These are phyloP conservation scores for Cylloceria caligata DNA, from an alignment of 2,888 invertebrate genomes.

Conservation along the genomic window DNA sequence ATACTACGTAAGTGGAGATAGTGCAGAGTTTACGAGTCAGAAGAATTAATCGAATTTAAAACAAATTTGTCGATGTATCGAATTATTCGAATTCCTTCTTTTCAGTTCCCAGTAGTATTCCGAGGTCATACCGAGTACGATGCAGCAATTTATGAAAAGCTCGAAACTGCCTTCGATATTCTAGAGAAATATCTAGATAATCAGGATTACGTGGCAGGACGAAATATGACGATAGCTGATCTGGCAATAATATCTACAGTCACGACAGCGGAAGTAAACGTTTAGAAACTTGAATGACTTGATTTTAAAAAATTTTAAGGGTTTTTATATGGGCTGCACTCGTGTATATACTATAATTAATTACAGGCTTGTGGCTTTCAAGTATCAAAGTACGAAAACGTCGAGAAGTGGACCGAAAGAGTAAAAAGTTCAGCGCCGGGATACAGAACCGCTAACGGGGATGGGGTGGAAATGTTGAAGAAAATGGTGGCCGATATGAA, in stretches of 20 bases:
- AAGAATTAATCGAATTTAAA: neutral
- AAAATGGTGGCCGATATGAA: constrained; percentile 63
- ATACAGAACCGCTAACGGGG: constrained; percentile 85
- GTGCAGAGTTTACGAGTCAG: neutral
- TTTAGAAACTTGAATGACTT: neutral
- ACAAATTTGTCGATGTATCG: neutral
- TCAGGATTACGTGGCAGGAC: constrained; percentile 79
- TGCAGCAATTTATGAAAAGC: constrained; percentile 69
- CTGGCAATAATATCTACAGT: constrained; percentile 76
- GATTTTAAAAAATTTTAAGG: neutral
- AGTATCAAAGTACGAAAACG: constrained; percentile 87
- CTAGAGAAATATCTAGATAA: constrained; percentile 78
- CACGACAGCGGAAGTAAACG: constrained; percentile 77
- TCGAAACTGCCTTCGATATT: constrained; percentile 73
- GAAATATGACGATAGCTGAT: constrained; percentile 81
- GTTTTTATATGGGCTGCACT: neutral
- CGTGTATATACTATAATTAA: constrained; percentile 35
- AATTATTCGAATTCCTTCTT: constrained; percentile 42
- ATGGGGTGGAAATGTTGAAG: constrained; percentile 75
- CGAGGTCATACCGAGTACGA: constrained; percentile 67
- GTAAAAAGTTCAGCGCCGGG: constrained; percentile 87
- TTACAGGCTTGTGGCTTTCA: constrained; percentile 79
- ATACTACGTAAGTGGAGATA: constrained; percentile 86
- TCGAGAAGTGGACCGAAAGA: constrained; percentile 88
- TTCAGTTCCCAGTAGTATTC: constrained; percentile 76